A percentile compares a stretch with the other conserved stretches of the same genome.
These are phyloP conservation scores for Bucorvus abyssinicus DNA, from an alignment of 2,797 vertebrate species.

Conservation along the genomic window DNA sequence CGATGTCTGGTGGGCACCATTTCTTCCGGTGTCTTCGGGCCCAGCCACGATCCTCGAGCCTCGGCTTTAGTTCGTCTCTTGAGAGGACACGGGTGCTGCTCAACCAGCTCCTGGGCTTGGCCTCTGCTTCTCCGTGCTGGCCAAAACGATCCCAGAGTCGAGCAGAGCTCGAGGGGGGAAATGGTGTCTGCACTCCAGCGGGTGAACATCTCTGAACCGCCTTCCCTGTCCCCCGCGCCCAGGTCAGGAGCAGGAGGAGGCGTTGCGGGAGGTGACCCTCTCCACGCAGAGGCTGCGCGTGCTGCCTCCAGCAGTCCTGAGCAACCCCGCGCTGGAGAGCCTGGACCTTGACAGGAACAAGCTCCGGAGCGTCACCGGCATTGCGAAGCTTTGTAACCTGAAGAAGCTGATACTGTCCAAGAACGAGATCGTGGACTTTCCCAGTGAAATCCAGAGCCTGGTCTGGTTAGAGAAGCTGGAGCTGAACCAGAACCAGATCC, in stretches of 20 bases:
- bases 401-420: conserved; percentile 75
- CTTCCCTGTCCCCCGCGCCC: background rate
- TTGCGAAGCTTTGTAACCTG: conserved; percentile 67
- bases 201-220: background rate
- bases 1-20: rapidly evolving
- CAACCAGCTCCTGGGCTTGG: background rate
- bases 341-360: conserved; percentile 75
- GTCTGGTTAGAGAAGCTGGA: conserved; percentile 72
- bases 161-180: too few relatives aligned
- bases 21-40: background rate
- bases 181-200: background rate
- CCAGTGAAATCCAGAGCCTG: conserved; percentile 68
- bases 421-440: conserved; percentile 75
- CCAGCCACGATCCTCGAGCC: background rate
- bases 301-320: conserved; percentile 54
- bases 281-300: conserved; percentile 67
- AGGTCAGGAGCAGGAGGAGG: conserved; percentile 9
- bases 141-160: background rate
- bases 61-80: background rate
- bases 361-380: conserved; percentile 59
- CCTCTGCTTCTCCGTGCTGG: background rate
- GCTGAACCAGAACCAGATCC: conserved; percentile 79
- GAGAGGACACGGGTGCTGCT: background rate
- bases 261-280: conserved; percentile 19
- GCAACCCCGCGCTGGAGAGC: background rate